Base-by-base conservation (phyloP, 1,140 invertebrate species). In the Drosophila mauritiana region DNA sequence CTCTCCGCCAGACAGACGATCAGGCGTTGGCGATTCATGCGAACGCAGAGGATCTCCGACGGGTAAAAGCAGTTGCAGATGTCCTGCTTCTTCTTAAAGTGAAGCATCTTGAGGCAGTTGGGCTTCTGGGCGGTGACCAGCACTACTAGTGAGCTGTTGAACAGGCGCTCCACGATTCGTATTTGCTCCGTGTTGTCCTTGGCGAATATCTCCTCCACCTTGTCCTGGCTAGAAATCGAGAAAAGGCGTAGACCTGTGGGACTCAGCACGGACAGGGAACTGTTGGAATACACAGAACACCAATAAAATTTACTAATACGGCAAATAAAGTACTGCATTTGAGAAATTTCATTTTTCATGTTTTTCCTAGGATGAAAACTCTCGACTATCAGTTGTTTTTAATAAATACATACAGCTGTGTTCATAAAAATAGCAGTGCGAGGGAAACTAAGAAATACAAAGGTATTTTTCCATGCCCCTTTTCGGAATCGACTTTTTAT, bases 1-100 rank as follows among this genome's bases (percentile, higher is more conserved):
- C 97, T 98, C 93, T 99, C 98, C 92, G 99, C 98, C 80, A 99
- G 93, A 93, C 98, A 99, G 73, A 99, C 98, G 48, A 99, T 96
- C 90, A 99, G 93, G 88, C 99, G 95, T 83, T 96, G 95, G 93
- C 99, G 94, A 93, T 99, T 99, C 75, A 99, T 95, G 93, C 98
- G 97, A 39, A 99, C 98, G 79, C 97, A 97, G 59, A 99, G 94
- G 89, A 99, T 99, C 49, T 98, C 98, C 92, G 99, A 99, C 2
- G 97, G 97, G 92, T 99, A 99, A 91, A 97, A 98, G 93, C 99
- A 99, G 93, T 98, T 98, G 93, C 98, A 99, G 91, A 99, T 99
- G 93, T 99, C 98, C 62, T 98, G 98, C 65, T 98, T 97, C 93
- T 99, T 99, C 92, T 98, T 98, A 93, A 99, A 99, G 93, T 99